phyloP scores from a whole-genome alignment of 2,797 vertebrate genomes.

The Eulemur mongoz region DNA sequence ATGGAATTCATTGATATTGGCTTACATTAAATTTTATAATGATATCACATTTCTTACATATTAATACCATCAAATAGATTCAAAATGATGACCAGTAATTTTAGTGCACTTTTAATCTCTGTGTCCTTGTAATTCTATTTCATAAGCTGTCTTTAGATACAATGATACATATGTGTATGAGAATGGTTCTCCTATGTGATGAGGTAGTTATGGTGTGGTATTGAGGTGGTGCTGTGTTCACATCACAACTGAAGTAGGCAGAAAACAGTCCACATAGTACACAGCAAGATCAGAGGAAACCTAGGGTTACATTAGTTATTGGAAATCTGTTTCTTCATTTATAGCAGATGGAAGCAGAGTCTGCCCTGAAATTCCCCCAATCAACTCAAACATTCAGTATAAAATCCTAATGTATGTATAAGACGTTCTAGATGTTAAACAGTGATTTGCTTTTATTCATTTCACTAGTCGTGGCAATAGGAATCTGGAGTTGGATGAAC shows the following conservation, averaged over 20 bases:
- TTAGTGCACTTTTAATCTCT: not conserved
- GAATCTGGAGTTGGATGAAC: slow-evolving; percentile 47
- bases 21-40: not conserved
- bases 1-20: not conserved
- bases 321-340: slow-evolving; percentile 53
- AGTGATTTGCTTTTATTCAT: slow-evolving; percentile 67
- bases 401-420: slow-evolving; percentile 48
- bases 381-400: slow-evolving; percentile 44
- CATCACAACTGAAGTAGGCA: not conserved
- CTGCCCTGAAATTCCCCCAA: slow-evolving; percentile 57
- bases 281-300: slow-evolving; percentile 48
- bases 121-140: not conserved
- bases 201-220: not conserved
- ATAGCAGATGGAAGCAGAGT: slow-evolving; percentile 52
- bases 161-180: not conserved
- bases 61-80: not conserved
- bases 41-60: not conserved
- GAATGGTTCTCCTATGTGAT: not conserved
- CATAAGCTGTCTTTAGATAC: not conserved
- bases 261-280: not conserved
- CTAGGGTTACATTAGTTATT: slow-evolving; percentile 55
- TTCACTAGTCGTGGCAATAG: slow-evolving; percentile 60
- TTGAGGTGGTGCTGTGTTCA: not conserved
- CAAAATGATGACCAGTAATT: not conserved
- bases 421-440: slow-evolving; percentile 37